Base-by-base conservation (phyloP, 2,888 invertebrate genomes). In the Pomacea canaliculata region DNA sequence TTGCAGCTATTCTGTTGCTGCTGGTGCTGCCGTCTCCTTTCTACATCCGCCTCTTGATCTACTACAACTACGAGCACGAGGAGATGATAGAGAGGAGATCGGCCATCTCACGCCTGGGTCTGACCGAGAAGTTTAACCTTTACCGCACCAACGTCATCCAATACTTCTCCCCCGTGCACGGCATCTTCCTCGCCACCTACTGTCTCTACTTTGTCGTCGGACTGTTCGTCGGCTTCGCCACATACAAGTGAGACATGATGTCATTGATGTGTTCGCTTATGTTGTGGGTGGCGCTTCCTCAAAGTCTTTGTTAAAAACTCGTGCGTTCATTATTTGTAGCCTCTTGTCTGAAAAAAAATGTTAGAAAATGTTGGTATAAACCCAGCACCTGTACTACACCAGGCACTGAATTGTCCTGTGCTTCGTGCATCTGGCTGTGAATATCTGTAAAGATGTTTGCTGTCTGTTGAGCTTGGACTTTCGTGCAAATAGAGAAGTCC, bases 11-110 rank as follows among this genome's bases (percentile, higher is more conserved):
- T 0, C 73, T 87, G 46, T 73, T 90, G 4, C 75, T 90, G 4
- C 70, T 89, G 8, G 49, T 89, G 7, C 76, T 89, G 3, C 90
- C 90, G 0, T 69, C 87, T 12, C 89, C 89, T 1, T 89, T 84
- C 78, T 90, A 89, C 79, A 67, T 87, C 18, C 80, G 90, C 7
- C 79, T 88, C 10, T 77, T 86, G 46, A 82, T 90, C 68, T 90
- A 87, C 80, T 90, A 89, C 77, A 80, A 78, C 37, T 90, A 84
- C 73, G 90, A 90, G 78, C 76, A 85, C 48, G 81, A 85, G 8
- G 89, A 89, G 78, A 80, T 89, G n/a, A 51, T 66, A 10, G 13
- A 23, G 56, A 78, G 89, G 19, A 79, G 83, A 48, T 46, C 70
- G 7, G 79, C 85, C 7, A 81, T 85, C 9, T 65, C 72, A 0